Conservation (phyloP, 2,113 vertebrate genomes). For the Bambusicola thoracicus region DNA sequence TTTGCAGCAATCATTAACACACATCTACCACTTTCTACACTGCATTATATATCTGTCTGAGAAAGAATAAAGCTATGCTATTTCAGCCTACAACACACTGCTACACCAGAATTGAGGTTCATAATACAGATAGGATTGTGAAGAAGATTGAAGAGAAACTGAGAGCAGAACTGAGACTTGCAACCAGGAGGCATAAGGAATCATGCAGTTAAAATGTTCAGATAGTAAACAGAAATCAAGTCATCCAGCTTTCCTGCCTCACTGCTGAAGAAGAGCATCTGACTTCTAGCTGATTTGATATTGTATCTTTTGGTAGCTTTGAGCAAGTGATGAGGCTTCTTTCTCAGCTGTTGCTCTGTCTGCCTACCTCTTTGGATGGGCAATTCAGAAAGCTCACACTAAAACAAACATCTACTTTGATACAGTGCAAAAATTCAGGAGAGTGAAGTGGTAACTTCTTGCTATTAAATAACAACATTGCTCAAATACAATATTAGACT, state of each 20-base stretch:
- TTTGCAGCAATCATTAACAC: neutral
- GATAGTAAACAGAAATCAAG: neutral
- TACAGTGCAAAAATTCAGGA: neutral
- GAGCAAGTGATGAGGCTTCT: neutral
- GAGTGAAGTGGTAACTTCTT: neutral
- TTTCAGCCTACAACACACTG: accelerated
- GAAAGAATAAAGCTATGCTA: neutral
- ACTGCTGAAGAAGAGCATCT: neutral
- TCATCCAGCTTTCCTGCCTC: neutral
- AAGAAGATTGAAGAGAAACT: neutral
- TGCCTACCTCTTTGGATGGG: neutral
- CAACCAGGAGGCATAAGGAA: neutral
- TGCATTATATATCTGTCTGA: neutral
- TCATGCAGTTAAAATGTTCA: neutral
- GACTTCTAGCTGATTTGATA: neutral
- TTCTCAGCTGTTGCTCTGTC: neutral
- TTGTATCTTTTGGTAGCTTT: neutral
- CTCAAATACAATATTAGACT: neutral
- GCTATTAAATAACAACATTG: neutral
- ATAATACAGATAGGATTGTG: neutral
- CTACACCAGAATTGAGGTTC: neutral
- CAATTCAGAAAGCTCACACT: neutral
- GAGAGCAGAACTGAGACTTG: neutral
- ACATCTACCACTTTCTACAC: neutral
- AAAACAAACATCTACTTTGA: neutral